Conservation (phyloP, 2,797 vertebrate genomes). For the Tadarida brasiliensis region DNA sequence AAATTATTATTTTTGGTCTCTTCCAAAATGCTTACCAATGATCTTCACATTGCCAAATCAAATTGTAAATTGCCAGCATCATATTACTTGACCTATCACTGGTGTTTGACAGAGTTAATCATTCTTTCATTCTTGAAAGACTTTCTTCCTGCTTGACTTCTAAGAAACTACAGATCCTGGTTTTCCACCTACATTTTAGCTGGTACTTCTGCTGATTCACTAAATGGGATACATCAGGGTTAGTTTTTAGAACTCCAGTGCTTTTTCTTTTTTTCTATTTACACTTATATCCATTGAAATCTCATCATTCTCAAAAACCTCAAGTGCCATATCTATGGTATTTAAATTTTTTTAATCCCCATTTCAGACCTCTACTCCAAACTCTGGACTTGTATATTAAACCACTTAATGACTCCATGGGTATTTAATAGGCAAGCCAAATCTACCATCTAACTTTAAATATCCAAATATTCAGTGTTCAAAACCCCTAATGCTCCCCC, state of each 20-base stretch:
- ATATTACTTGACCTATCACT: neutral
- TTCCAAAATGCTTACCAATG: neutral
- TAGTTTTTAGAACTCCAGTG: neutral
- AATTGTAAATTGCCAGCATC: neutral
- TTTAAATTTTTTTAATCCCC: neutral
- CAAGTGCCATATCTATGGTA: neutral
- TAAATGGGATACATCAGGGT: neutral
- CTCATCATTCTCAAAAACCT: neutral
- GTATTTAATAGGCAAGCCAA: neutral
- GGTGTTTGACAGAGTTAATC: neutral
- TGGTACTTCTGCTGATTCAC: neutral
- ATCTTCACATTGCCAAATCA: neutral
- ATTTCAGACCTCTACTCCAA: neutral
- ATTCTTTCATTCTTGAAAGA: constrained; percentile 15
- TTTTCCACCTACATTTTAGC: neutral
- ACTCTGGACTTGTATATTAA: neutral
- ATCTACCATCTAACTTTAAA: neutral
- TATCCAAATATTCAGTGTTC: neutral
- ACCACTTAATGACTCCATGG: neutral
- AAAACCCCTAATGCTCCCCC: neutral
- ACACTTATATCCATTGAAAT: neutral
- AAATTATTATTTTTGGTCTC: neutral
- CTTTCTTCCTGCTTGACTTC: neutral
- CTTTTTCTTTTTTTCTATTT: neutral
- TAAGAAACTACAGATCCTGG: neutral